Evolutionary conservation across 1,140 invertebrate genomes (phyloP), one percentile per base, ranked within the genome.

Genomic region (Gryon sp.): DNA sequence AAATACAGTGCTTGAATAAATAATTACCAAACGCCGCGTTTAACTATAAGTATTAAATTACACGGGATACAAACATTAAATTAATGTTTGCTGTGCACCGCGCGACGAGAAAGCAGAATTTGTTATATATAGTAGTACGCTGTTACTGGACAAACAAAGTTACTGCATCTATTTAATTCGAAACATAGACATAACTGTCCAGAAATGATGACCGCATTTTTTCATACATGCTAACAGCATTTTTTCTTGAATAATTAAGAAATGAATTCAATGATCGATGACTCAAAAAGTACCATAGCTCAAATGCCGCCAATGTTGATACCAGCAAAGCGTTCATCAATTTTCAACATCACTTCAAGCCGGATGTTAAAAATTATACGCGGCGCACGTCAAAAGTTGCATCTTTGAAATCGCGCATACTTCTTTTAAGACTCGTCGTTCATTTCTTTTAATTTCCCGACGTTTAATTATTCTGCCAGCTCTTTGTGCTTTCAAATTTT

Each of bases 1-100:
- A 53, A 63, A 55, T 28, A 62, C 28, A 40, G 22, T 22, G 46
- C 38, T 66, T 41, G 16, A 60, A 66, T 63, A 68, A 69, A 76
- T 41, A 69, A 62, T 76, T 63, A 14, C 6, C 8, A 18, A 55
- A 68, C 32, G 4, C 36, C 20, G 7, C 12, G 14, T 68, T 55
- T 52, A 30, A 52, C 32, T 28, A 26, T 32, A 53, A 46, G 32
- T 57, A 46, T 62, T 55, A n/a, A 53, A 46, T 74, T 57, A 41
- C 57, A 48, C 18, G 7, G 7, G 6, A 32, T 26, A 11, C 16
- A 9, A 22, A 7, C 36, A 24, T 34, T 46, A 40, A 48, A 63
- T 65, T 46, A 52, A 52, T 59, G 60, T 73, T 65, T 65, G 30
- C 16, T 9, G 24, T 50, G 9, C 5, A 8, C 0, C 16, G 9